Evolutionary conservation across 2,113 vertebrate genomes (phyloP).

Genomic region (Drymodes brunneopygia): DNA sequence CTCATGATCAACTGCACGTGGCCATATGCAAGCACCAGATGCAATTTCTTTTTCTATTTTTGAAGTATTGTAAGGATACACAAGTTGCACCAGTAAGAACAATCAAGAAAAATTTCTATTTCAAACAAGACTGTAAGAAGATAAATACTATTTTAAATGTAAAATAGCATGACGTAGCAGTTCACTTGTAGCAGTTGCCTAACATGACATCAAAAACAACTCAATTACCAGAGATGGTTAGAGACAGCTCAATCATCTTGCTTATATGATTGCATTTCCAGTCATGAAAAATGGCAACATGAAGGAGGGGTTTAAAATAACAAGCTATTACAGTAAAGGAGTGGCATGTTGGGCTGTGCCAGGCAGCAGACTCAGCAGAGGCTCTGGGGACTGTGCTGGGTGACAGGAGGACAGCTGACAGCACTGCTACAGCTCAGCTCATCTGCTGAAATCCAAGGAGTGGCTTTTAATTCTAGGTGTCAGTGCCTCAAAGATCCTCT

Average conservation of each 20-base stretch:
- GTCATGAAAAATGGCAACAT: not conserved
- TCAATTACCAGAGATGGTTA: not conserved
- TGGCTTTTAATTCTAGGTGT: not conserved
- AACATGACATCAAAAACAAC: not conserved
- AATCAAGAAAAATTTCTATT: not conserved
- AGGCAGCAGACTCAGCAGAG: not conserved
- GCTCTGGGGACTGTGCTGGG: not conserved
- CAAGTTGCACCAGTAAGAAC: not conserved
- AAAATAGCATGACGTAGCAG: not conserved
- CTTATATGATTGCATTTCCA: not conserved
- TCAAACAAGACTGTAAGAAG: not conserved
- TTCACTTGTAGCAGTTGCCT: not conserved
- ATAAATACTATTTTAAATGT: not conserved
- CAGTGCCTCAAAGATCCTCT: not conserved
- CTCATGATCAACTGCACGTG: not conserved
- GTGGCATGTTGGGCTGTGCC: not conserved
- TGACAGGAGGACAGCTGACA: not conserved
- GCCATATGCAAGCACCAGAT: not conserved
- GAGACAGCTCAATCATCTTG: not conserved
- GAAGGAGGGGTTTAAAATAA: slow-evolving; percentile 3
- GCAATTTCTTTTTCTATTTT: not conserved
- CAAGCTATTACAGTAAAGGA: not conserved
- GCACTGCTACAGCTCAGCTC: not conserved
- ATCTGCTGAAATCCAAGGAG: not conserved
- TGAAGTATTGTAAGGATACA: not conserved